phyloP scores from a whole-genome alignment of 2,888 invertebrate genomes.

The Acanthoscelides obtectus region DNA sequence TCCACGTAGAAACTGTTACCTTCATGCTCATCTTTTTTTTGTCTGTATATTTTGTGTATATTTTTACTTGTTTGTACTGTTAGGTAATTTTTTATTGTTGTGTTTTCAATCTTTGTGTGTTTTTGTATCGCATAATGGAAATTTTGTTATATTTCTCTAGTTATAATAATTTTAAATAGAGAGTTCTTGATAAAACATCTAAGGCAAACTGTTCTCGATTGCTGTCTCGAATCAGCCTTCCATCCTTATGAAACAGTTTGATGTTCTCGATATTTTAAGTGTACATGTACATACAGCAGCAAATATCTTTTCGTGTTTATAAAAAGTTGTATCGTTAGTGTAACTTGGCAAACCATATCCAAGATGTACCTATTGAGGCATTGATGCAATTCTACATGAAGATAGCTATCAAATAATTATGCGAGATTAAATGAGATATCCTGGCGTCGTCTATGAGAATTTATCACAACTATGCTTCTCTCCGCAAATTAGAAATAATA shows the following conservation, averaged over 20 bases:
- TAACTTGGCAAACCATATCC: too few relatives aligned
- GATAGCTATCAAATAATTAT: too few relatives aligned
- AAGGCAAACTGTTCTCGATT: background rate
- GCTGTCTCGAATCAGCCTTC: background rate
- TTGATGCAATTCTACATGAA: too few relatives aligned
- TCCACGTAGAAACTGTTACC: background rate
- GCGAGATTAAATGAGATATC: too few relatives aligned
- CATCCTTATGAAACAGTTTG: background rate
- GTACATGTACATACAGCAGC: background rate
- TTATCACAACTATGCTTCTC: too few relatives aligned
- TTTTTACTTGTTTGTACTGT: slow-evolving; percentile 23
- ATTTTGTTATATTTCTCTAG: background rate
- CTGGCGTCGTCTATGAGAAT: too few relatives aligned
- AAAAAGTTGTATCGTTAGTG: too few relatives aligned
- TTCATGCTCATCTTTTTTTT: slow-evolving; percentile 6
- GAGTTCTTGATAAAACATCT: background rate
- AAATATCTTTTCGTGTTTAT: background rate
- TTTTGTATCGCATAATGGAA: background rate
- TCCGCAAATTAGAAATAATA: too few relatives aligned
- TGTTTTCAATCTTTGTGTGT: slow-evolving; percentile 17
- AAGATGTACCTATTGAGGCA: too few relatives aligned
- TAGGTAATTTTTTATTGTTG: slow-evolving; percentile 22
- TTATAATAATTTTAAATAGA: background rate
- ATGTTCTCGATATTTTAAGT: background rate
- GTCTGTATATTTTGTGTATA: slow-evolving; percentile 10